Evolutionary conservation across 2,888 invertebrate genomes (phyloP).

Genomic region (Silvanus unidentatus): DNA sequence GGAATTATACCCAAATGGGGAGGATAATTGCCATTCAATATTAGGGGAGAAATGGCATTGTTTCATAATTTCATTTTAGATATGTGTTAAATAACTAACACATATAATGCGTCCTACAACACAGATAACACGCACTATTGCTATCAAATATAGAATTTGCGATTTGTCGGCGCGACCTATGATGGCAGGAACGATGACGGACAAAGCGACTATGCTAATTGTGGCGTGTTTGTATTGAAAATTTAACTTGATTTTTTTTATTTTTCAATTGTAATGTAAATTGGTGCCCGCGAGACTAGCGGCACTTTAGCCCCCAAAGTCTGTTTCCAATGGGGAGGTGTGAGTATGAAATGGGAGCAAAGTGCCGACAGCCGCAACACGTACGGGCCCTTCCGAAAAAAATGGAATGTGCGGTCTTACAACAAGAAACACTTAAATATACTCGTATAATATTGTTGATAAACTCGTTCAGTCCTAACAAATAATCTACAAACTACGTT

Average conservation of each 20-base stretch:
- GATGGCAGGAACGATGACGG: slow-evolving; percentile 49
- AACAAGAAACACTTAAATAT: slow-evolving; percentile 45
- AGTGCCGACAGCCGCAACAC: slow-evolving; percentile 41
- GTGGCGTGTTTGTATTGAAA: slow-evolving; percentile 24
- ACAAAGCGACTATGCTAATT: slow-evolving; percentile 45
- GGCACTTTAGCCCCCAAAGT: slow-evolving; percentile 15
- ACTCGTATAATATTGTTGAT: slow-evolving; percentile 34
- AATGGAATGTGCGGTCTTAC: slow-evolving; percentile 38
- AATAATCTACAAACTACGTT: slow-evolving; percentile 33
- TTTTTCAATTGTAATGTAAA: background rate
- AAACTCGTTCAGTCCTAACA: slow-evolving; percentile 45
- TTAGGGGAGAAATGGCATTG: too few species aligned
- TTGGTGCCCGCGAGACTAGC: slow-evolving; percentile 25
- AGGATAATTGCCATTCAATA: slow-evolving; percentile 19
- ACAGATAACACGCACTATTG: slow-evolving; percentile 43
- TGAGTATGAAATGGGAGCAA: slow-evolving; percentile 11
- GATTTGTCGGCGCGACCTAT: slow-evolving; percentile 27
- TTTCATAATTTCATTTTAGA: too few species aligned
- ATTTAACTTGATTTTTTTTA: background rate
- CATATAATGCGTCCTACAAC: slow-evolving; percentile 25
- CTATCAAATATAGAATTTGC: slow-evolving; percentile 39
- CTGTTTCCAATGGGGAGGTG: background rate
- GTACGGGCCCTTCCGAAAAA: slow-evolving; percentile 30
- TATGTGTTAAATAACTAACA: slow-evolving; percentile 25
- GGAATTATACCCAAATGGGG: slow-evolving; percentile 27